A percentile compares a stretch with the other conserved stretches of the same genome.
phyloP scores from a whole-genome alignment of 2,797 vertebrate species.

The Catharus ustulatus region DNA sequence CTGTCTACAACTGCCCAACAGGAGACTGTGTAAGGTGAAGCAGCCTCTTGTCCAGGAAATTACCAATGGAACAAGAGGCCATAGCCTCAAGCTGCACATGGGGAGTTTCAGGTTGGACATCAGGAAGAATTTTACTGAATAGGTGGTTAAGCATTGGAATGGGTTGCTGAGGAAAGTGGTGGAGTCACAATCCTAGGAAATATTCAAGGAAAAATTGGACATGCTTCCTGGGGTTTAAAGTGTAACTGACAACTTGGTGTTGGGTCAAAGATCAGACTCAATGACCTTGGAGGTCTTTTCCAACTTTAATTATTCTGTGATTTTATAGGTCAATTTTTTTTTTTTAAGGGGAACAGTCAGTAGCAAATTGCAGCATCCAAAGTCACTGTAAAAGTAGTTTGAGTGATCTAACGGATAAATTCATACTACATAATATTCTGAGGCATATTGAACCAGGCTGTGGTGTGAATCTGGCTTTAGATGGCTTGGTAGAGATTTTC shows the following conservation, averaged over 20 bases:
- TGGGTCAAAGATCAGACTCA: background rate
- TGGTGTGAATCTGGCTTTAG: background rate
- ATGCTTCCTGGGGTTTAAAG: background rate
- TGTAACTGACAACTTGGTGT: background rate
- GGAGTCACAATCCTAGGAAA: background rate
- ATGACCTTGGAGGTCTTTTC: background rate
- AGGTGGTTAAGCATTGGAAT: background rate
- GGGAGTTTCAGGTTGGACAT: background rate
- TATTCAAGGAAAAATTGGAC: background rate
- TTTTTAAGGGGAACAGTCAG: background rate
- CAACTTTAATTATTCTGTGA: background rate
- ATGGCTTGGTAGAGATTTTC: background rate
- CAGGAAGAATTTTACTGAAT: background rate
- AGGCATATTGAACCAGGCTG: background rate
- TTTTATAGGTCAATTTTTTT: background rate
- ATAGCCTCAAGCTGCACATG: background rate
- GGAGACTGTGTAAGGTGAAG: no score
- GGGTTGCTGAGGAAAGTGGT: background rate
- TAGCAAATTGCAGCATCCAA: background rate
- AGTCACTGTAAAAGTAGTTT: background rate
- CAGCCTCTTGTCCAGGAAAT: background rate
- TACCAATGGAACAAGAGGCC: no score
- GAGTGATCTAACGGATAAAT: background rate
- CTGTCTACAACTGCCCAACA: background rate
- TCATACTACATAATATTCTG: background rate